These are phyloP conservation scores for Leptoclinus maculatus DNA, from an alignment of 2,797 vertebrate species.

Conservation along the genomic window DNA sequence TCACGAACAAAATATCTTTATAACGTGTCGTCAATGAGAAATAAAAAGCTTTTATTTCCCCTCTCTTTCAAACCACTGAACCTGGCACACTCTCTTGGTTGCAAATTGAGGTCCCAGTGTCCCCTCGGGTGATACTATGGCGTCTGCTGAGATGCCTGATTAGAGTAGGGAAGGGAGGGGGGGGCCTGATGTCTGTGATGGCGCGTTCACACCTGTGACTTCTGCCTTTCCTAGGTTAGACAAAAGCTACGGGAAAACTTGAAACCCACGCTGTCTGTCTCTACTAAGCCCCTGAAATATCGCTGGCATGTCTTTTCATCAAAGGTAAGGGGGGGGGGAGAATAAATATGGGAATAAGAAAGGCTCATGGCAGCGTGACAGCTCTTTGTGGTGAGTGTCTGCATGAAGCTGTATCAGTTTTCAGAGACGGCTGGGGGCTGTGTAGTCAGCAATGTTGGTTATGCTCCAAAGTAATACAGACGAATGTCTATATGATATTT, in stretches of 20 bases:
- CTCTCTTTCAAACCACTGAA: conserved; percentile 14
- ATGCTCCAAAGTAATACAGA: conserved; percentile 31
- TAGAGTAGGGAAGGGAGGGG: conserved; percentile 30
- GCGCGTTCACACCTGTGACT: conserved; percentile 72
- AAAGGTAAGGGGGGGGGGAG: conserved; percentile 37
- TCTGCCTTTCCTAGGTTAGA: conserved; percentile 52
- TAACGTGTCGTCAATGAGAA: background rate
- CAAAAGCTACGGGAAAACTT: conserved; percentile 70
- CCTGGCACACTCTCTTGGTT: conserved; percentile 34
- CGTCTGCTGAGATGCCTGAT: conserved; percentile 56
- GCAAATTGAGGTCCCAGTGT: conserved; percentile 48
- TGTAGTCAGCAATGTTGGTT: conserved; percentile 48
- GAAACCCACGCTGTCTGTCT: conserved; percentile 74
- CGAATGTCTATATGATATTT: background rate
- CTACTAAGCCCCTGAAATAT: conserved; percentile 70
- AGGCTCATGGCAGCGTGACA: conserved; percentile 67
- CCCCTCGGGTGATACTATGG: conserved; percentile 40
- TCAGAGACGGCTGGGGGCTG: conserved; percentile 44
- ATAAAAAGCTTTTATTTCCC: conserved; percentile 33
- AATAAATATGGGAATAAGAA: conserved; percentile 61
- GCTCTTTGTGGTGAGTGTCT: conserved; percentile 68
- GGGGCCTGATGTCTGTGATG: conserved; percentile 29
- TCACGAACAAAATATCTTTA: conserved; percentile 19
- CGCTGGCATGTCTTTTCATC: conserved; percentile 67
- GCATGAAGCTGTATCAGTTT: conserved; percentile 61